These are phyloP conservation scores for Galago senegalensis DNA, from an alignment of 2,797 vertebrate genomes.

Conservation along the genomic window DNA sequence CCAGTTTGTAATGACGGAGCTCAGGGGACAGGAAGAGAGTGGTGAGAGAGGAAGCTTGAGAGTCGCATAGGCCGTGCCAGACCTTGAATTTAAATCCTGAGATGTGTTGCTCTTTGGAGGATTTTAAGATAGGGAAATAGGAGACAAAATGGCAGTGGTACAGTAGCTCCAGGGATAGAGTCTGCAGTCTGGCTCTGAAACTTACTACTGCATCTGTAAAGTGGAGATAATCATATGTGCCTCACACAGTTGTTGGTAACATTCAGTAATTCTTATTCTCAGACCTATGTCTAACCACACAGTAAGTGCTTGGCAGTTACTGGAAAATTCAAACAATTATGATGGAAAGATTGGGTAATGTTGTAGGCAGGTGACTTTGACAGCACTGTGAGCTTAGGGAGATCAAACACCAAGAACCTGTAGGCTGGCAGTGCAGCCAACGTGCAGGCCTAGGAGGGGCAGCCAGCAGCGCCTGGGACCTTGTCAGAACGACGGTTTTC, in stretches of 20 bases:
- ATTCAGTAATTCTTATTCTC: neutral
- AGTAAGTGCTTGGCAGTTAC: slow-evolving; percentile 11
- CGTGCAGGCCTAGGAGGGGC: neutral
- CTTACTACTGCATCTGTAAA: neutral
- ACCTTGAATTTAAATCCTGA: neutral
- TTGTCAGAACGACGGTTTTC: neutral
- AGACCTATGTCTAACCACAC: neutral
- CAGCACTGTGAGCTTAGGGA: neutral
- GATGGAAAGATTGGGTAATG: neutral
- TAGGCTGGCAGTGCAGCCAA: neutral
- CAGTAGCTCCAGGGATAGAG: neutral
- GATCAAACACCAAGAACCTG: neutral
- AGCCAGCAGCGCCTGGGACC: neutral
- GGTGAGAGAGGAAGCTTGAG: neutral
- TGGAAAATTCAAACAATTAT: slow-evolving; percentile 13
- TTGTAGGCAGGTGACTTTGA: neutral
- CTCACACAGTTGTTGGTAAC: neutral
- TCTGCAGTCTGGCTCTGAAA: neutral
- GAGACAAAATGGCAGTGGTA: neutral
- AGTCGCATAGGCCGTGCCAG: neutral
- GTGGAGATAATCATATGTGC: neutral
- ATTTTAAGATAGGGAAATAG: neutral
- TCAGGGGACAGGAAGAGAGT: neutral
- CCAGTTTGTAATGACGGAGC: neutral
- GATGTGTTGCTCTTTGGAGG: neutral